These are phyloP conservation scores for Eristalis tenax DNA, from an alignment of 2,888 invertebrate species.

Conservation along the genomic window DNA sequence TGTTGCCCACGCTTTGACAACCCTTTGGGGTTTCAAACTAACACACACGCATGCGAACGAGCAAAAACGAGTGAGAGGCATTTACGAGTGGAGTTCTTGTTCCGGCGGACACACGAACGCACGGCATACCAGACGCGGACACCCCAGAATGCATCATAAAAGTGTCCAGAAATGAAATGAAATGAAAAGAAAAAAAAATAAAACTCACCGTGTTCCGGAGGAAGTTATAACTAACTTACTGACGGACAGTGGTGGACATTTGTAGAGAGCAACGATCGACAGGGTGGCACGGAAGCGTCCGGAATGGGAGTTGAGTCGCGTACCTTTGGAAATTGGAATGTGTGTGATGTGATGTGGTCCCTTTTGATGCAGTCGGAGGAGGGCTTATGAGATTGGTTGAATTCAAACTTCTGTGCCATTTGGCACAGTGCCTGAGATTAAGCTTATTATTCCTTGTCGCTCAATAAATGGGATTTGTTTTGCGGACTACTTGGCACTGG, in stretches of 20 bases:
- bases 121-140: constrained; percentile 30
- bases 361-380: too few relatives aligned
- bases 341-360: too few relatives aligned
- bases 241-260: constrained; percentile 27
- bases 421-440: neutral
- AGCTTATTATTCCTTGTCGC: neutral
- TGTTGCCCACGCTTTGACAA: constrained; percentile 51
- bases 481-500: too few relatives aligned
- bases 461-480: neutral
- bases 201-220: constrained; percentile 51
- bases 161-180: constrained; percentile 4
- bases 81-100: constrained; percentile 44
- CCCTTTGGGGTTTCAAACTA: constrained; percentile 42
- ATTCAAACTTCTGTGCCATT: too few relatives aligned
- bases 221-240: constrained; percentile 63
- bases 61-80: neutral
- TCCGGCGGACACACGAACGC: constrained; percentile 27
- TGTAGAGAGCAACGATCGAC: neutral
- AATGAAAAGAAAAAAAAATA: neutral
- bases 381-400: neutral
- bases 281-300: neutral
- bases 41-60: neutral
- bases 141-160: constrained; percentile 35
- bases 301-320: neutral
- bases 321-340: neutral